These are phyloP conservation scores for Pygocentrus nattereri DNA, from an alignment of 2,797 vertebrate genomes.

Conservation along the genomic window DNA sequence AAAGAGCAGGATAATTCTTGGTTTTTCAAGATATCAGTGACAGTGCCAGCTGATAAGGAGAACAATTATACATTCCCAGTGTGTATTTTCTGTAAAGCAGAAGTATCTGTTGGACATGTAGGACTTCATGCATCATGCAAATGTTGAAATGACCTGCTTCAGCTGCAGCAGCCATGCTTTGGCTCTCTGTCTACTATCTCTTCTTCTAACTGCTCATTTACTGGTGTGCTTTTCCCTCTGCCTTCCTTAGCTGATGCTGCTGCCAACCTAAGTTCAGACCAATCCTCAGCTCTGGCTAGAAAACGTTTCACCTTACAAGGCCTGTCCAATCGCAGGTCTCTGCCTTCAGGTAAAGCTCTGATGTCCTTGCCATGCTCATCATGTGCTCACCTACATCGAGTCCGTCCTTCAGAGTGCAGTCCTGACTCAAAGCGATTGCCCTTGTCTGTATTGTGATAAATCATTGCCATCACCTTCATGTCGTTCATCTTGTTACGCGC, in stretches of 20 bases:
- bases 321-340: conserved; percentile 93
- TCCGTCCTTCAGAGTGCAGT: conserved; percentile 27
- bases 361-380: conserved; percentile 41
- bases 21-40: not conserved
- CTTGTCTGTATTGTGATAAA: conserved; percentile 31
- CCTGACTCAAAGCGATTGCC: conserved; percentile 20
- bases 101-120: not conserved
- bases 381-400: conserved; percentile 22
- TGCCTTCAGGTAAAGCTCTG: conserved; percentile 87
- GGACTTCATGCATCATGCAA: not conserved
- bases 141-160: conserved; percentile 5
- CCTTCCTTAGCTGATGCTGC: conserved; percentile 84
- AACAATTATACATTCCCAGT: not conserved
- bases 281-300: conserved; percentile 87
- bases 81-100: too few species aligned
- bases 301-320: conserved; percentile 96
- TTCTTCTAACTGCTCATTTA: conserved; percentile 66
- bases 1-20: not conserved
- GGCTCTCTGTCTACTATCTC: not conserved
- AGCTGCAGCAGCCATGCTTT: not conserved
- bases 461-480: conserved; percentile 26
- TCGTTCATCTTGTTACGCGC: conserved; percentile 3
- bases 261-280: conserved; percentile 84
- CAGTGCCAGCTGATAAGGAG: not conserved
- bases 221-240: conserved; percentile 56